These are phyloP conservation scores for Trichomycterus rosablanca DNA, from an alignment of 2,113 vertebrate genomes.

Conservation along the genomic window DNA sequence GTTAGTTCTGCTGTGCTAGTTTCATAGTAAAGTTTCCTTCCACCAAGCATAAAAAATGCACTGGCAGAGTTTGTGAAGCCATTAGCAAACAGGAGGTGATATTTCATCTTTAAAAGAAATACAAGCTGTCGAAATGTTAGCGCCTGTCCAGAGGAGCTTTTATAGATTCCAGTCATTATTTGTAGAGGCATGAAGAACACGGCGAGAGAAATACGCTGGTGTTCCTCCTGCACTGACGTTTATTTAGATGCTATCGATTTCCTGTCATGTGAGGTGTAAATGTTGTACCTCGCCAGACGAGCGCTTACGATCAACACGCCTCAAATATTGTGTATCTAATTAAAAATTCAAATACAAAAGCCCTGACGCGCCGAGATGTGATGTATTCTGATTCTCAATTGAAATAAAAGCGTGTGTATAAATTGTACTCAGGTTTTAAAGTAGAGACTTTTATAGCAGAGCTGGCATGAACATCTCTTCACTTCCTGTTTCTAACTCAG, in stretches of 20 bases:
- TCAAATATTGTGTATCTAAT: slow-evolving; percentile 36
- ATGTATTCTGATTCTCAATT: slow-evolving; percentile 38
- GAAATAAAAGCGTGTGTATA: slow-evolving; percentile 39
- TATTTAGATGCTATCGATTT: slow-evolving; percentile 46
- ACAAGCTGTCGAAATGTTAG: slow-evolving; percentile 25
- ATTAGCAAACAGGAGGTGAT: slow-evolving; percentile 11
- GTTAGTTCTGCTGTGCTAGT: too few species aligned
- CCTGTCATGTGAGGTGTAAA: slow-evolving; percentile 29
- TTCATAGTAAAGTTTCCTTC: too few species aligned
- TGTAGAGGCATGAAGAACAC: slow-evolving; percentile 37
- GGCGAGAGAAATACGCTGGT: slow-evolving; percentile 25
- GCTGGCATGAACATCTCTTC: too few species aligned
- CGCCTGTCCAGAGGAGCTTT: slow-evolving; percentile 26
- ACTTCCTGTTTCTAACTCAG: background rate
- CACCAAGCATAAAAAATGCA: too few species aligned
- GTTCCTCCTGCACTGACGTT: slow-evolving; percentile 30
- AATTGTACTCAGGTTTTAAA: slow-evolving; percentile 11
- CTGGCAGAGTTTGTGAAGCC: too few species aligned
- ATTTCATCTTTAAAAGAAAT: slow-evolving; percentile 27
- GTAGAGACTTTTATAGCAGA: slow-evolving; percentile 28
- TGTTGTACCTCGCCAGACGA: slow-evolving; percentile 18
- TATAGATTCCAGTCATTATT: slow-evolving; percentile 38
- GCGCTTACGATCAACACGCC: slow-evolving; percentile 39
- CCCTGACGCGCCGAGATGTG: background rate
- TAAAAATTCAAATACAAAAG: slow-evolving; percentile 22